Conservation (phyloP, 2,888 invertebrate genomes). For the Lycocerus yunnanus region DNA sequence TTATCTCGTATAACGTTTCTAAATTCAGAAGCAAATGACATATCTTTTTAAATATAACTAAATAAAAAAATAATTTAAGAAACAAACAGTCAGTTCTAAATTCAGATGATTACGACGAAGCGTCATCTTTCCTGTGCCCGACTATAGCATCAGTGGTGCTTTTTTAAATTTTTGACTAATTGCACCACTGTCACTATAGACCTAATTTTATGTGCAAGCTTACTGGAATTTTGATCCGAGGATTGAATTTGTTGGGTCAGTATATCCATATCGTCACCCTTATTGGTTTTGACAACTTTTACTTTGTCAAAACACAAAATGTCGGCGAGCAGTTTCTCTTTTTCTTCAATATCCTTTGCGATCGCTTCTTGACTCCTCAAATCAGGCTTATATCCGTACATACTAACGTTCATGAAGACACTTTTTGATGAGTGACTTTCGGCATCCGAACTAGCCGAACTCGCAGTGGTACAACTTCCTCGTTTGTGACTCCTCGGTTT, state of each 20-base stretch:
- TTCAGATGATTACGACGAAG: too few relatives aligned
- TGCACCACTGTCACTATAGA: too few relatives aligned
- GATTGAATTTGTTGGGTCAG: neutral
- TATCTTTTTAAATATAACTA: too few relatives aligned
- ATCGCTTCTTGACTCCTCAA: constrained; percentile 67
- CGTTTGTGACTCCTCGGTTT: constrained; percentile 63
- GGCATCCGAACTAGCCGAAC: constrained; percentile 50
- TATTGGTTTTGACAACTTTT: constrained; percentile 37
- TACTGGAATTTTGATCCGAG: neutral
- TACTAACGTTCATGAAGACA: constrained; percentile 58
- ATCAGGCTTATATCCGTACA: constrained; percentile 58
- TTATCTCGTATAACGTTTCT: too few relatives aligned
- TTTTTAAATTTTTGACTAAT: too few relatives aligned
- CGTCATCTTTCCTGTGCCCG: too few relatives aligned
- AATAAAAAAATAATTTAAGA: too few relatives aligned
- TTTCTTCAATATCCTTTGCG: constrained; percentile 72
- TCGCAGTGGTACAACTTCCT: constrained; percentile 36
- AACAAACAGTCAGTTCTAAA: too few relatives aligned
- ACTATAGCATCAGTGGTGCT: too few relatives aligned
- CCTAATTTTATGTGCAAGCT: neutral
- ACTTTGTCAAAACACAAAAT: constrained; percentile 65
- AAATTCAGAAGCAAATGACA: too few relatives aligned
- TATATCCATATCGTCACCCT: constrained; percentile 1
- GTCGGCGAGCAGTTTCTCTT: constrained; percentile 73
- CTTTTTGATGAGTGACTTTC: constrained; percentile 47